These are phyloP conservation scores for Pangasius sanitwongsei DNA, from an alignment of 2,797 vertebrate genomes.

Conservation along the genomic window DNA sequence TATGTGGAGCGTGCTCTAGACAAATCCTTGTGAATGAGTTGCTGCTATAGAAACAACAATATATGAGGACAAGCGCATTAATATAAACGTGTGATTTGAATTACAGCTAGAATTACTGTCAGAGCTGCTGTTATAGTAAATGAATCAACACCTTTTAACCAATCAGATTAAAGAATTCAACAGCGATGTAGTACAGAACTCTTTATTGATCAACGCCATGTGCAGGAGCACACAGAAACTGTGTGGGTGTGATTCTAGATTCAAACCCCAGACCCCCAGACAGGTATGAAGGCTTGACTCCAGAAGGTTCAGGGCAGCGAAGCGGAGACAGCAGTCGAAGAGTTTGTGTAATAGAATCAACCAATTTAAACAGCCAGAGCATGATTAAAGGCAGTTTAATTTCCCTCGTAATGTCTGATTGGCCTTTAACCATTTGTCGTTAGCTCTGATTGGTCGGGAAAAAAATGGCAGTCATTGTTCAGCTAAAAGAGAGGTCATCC, in stretches of 20 bases:
- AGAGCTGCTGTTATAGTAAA: background rate
- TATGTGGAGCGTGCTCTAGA: background rate
- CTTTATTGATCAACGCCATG: background rate
- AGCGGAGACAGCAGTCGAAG: background rate
- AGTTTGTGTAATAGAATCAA: background rate
- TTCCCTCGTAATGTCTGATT: background rate
- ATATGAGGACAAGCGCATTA: background rate
- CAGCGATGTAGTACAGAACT: background rate
- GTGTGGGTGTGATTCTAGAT: background rate
- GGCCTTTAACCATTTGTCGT: background rate
- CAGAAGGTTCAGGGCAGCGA: background rate
- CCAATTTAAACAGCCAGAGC: slow-evolving; percentile 7
- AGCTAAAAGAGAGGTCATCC: background rate
- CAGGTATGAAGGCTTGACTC: background rate
- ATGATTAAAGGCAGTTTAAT: background rate
- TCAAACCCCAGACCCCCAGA: background rate
- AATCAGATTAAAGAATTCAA: background rate
- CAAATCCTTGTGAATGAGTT: background rate
- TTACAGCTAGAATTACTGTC: background rate
- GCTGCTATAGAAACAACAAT: background rate
- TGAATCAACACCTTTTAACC: background rate
- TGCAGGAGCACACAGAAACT: background rate
- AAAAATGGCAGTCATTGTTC: background rate
- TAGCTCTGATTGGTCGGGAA: background rate
- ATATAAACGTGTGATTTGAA: background rate